These are phyloP conservation scores for Ganaspis sp. DNA, from an alignment of 1,140 invertebrate genomes.

Conservation along the genomic window DNA sequence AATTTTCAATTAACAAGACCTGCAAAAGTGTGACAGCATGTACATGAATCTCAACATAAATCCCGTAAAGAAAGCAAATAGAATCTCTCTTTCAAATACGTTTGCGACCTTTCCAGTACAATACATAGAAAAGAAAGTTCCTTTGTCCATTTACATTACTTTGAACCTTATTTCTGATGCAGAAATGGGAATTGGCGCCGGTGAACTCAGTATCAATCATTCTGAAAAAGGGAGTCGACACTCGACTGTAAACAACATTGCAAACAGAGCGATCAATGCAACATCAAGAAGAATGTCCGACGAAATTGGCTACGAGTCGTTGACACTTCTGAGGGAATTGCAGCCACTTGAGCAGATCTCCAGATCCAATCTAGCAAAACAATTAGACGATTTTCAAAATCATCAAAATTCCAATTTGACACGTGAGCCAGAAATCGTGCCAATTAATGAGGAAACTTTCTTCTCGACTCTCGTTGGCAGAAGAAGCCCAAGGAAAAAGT, in stretches of 20 bases:
- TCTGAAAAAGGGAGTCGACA: conserved; percentile 42
- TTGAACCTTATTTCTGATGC: conserved; percentile 4
- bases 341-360: neutral
- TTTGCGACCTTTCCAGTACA: neutral
- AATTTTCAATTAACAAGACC: no score
- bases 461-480: neutral
- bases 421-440: neutral
- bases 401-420: neutral
- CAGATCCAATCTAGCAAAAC: neutral
- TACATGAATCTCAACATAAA: no score
- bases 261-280: conserved; percentile 10
- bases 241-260: conserved; percentile 28
- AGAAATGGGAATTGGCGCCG: conserved; percentile 8
- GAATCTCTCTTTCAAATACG: neutral
- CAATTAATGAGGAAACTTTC: neutral
- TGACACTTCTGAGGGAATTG: neutral
- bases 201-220: neutral
- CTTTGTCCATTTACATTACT: neutral
- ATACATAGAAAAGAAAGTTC: neutral
- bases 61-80: no score
- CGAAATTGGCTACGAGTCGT: conserved; percentile 8
- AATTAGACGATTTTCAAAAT: neutral
- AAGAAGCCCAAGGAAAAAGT: neutral
- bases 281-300: conserved; percentile 11
- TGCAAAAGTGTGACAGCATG: no score